Percentiles rank a stretch among this genome's conserved stretches.
phyloP scores from a whole-genome alignment of 2,113 vertebrate species.

The Diadophis punctatus region DNA sequence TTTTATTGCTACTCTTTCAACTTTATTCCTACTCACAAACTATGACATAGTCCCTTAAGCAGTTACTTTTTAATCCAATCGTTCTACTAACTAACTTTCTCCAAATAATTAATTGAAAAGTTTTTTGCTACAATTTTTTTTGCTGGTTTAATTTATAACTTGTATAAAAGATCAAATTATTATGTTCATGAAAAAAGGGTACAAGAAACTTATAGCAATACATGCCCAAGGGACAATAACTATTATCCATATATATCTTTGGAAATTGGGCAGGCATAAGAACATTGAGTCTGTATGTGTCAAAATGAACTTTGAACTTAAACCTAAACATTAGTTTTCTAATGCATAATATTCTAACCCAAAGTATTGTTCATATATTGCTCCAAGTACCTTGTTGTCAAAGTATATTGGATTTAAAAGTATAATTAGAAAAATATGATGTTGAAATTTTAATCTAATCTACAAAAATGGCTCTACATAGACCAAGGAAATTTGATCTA shows the following conservation, averaged over 20 bases:
- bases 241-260: neutral
- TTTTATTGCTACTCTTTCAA: constrained; percentile 29
- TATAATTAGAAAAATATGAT: neutral
- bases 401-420: neutral
- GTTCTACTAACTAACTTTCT: neutral
- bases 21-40: constrained; percentile 34
- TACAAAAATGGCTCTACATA: neutral
- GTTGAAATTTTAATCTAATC: neutral
- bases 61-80: neutral
- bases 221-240: neutral
- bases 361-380: neutral
- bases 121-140: neutral
- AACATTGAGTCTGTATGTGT: neutral
- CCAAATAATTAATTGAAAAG: neutral
- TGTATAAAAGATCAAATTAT: neutral
- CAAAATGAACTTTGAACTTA: neutral
- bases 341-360: neutral
- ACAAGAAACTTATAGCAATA: neutral
- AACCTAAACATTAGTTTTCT: neutral
- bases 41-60: constrained; percentile 20
- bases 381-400: neutral
- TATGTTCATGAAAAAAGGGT: neutral
- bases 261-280: neutral
- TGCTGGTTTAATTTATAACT: neutral
- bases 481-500: neutral